phyloP scores from a whole-genome alignment of 2,113 vertebrate genomes.

The Malurus alboscapulatus region DNA sequence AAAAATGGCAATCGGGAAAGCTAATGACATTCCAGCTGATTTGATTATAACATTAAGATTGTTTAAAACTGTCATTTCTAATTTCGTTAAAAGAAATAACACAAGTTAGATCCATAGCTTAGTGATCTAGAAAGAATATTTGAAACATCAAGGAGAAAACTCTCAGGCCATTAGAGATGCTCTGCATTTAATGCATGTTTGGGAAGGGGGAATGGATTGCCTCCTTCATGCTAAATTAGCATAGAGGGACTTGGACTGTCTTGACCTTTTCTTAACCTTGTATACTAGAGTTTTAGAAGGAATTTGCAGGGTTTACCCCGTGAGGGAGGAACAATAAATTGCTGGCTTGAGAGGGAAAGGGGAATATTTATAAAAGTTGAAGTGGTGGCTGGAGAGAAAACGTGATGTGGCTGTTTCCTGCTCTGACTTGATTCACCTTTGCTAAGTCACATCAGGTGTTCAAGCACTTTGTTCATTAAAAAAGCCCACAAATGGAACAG shows the following conservation, averaged over 20 bases:
- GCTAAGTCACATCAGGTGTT: background rate
- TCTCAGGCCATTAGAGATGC: constrained; percentile 33
- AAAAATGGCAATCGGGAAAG: constrained; percentile 25
- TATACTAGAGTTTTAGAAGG: background rate
- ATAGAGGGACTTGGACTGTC: background rate
- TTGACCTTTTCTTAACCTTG: constrained; percentile 54
- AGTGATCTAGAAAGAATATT: constrained; percentile 2
- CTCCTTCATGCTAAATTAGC: constrained; percentile 46
- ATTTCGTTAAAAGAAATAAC: constrained; percentile 60
- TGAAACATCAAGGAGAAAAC: constrained; percentile 1
- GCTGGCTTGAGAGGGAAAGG: background rate
- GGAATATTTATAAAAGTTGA: background rate
- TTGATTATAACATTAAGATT: constrained; percentile 61
- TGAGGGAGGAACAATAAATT: background rate
- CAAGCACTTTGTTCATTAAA: background rate
- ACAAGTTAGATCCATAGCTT: background rate
- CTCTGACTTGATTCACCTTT: background rate
- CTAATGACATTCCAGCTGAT: constrained; percentile 56
- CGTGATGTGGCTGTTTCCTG: background rate
- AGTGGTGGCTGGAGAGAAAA: background rate
- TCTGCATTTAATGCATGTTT: constrained; percentile 15
- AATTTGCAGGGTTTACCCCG: background rate
- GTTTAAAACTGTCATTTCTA: constrained; percentile 60
- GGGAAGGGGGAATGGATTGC: constrained; percentile 31
- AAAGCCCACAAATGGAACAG: background rate